A percentile compares a stretch with the other conserved stretches of the same genome.
These are phyloP conservation scores for Paragorgia papillata DNA, from an alignment of 92 coral and sea anemone genomes.

Conservation along the genomic window DNA sequence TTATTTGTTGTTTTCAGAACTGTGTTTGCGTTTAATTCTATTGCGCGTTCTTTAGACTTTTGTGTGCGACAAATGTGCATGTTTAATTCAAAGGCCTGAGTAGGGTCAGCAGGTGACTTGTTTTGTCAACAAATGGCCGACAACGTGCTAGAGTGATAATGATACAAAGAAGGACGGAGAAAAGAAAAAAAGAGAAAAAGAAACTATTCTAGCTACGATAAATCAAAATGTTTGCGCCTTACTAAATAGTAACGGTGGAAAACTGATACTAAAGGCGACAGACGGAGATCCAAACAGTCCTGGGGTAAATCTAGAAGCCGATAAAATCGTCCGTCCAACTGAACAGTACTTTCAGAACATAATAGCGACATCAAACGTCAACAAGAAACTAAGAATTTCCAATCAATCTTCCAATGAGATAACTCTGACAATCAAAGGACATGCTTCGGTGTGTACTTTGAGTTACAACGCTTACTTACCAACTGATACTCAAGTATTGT, in stretches of 20 bases:
- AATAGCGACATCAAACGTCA: neutral
- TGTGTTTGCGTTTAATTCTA: no score
- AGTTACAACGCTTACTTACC: slow-evolving; percentile 28
- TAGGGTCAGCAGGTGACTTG: no score
- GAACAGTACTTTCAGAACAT: neutral
- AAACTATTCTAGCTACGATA: no score
- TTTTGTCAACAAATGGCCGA: no score
- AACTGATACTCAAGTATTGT: slow-evolving; percentile 28
- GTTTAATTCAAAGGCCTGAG: no score
- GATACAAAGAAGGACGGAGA: no score
- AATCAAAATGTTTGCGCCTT: neutral
- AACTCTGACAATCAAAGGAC: neutral
- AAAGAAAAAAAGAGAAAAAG: no score
- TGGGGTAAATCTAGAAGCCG: neutral
- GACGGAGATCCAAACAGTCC: neutral
- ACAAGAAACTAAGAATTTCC: neutral
- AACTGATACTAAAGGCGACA: neutral
- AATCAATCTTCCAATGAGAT: neutral
- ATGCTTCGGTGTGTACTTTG: neutral
- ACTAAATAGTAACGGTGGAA: slow-evolving; percentile 3
- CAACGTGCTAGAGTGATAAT: no score
- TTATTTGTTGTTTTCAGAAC: no score
- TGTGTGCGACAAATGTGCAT: no score
- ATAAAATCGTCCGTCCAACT: neutral
- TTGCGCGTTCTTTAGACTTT: no score